These are phyloP conservation scores for Epirrhoe tristata DNA, from an alignment of 2,888 invertebrate genomes.

Conservation along the genomic window DNA sequence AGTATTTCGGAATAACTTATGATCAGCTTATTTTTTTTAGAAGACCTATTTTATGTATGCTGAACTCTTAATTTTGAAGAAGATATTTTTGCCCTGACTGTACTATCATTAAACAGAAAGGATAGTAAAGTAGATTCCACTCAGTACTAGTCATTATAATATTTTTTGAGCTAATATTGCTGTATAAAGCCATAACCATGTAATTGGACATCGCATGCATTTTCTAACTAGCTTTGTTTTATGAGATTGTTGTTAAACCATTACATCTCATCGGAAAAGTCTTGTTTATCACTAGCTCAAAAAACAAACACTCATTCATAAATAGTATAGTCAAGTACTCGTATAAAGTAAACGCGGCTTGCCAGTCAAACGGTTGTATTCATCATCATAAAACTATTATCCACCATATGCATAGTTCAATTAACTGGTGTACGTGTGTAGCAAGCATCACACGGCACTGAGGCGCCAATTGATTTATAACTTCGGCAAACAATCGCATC, in stretches of 20 bases:
- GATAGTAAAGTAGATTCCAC: slow-evolving; percentile 26
- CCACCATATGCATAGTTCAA: slow-evolving; percentile 32
- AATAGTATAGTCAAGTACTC: background rate
- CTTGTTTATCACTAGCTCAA: background rate
- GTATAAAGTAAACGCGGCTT: background rate
- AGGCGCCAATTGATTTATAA: slow-evolving; percentile 74
- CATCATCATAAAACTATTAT: slow-evolving; percentile 24
- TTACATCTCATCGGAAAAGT: slow-evolving; percentile 12
- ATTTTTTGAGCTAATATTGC: slow-evolving; percentile 15
- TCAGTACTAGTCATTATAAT: background rate
- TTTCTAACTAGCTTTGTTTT: slow-evolving; percentile 31
- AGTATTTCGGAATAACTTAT: no score
- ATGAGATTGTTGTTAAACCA: slow-evolving; percentile 34
- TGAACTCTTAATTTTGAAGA: background rate
- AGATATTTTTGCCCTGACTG: slow-evolving; percentile 2
- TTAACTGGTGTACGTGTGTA: slow-evolving; percentile 29
- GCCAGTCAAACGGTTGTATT: slow-evolving; percentile 6
- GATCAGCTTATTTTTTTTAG: no score
- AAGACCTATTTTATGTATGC: background rate
- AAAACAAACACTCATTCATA: background rate
- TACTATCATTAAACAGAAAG: slow-evolving; percentile 9
- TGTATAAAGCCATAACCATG: slow-evolving; percentile 34
- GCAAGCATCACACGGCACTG: slow-evolving; percentile 37
- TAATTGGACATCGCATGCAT: slow-evolving; percentile 36
- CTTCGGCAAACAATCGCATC: slow-evolving; percentile 64